Evolutionary conservation across 2,888 invertebrate genomes (phyloP).

Genomic region (Trimorus sp.): DNA sequence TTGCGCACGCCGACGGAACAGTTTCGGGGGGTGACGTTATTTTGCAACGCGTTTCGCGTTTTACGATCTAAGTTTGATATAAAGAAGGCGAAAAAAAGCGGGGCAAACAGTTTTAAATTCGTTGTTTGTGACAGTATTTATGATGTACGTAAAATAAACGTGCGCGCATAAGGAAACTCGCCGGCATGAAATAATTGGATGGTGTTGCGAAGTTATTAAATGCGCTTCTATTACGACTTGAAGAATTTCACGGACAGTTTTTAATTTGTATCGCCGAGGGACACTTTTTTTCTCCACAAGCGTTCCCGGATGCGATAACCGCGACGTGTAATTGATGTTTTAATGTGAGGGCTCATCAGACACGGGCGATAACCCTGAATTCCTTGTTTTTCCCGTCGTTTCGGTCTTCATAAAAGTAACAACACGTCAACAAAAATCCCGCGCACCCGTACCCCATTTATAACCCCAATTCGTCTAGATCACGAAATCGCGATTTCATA

Average conservation of each 20-base stretch:
- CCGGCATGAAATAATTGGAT: slow-evolving; percentile 43
- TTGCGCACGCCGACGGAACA: slow-evolving; percentile 7
- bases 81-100: slow-evolving; percentile 8
- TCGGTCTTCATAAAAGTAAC: too few relatives aligned
- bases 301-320: too few relatives aligned
- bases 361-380: too few relatives aligned
- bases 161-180: slow-evolving; percentile 16
- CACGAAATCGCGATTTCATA: neutral
- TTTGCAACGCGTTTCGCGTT: slow-evolving; percentile 40
- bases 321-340: too few relatives aligned
- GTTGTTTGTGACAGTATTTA: slow-evolving; percentile 54
- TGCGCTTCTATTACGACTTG: slow-evolving; percentile 21
- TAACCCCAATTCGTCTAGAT: neutral
- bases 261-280: neutral
- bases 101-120: slow-evolving; percentile 27
- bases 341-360: too few relatives aligned
- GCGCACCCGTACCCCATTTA: too few relatives aligned
- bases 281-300: too few relatives aligned
- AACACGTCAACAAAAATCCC: too few relatives aligned
- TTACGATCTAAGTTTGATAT: slow-evolving; percentile 55
- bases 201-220: slow-evolving; percentile 32
- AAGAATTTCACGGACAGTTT: slow-evolving; percentile 15
- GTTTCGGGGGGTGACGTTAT: slow-evolving; percentile 24
- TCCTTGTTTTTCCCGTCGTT: too few relatives aligned
- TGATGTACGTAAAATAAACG: slow-evolving; percentile 50